Base-by-base conservation (phyloP, 2,797 vertebrate species). In the Anguilla pacifica region DNA sequence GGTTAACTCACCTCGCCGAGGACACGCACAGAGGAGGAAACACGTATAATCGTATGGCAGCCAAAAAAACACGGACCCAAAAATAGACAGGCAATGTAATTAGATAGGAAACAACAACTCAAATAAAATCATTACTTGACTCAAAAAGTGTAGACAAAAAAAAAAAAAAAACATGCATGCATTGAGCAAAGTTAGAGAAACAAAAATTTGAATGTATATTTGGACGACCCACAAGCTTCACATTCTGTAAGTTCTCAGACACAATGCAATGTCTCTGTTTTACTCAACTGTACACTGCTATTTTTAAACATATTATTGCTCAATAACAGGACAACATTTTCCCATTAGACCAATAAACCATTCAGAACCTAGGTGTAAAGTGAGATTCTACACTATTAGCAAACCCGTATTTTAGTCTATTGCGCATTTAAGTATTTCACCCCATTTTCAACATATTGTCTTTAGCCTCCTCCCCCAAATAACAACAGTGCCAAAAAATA, bases 1-100 rank as follows among this genome's bases (percentile, higher is more conserved):
- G 93, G 94, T 95, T 95, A 95, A 95, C 92, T 92, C 91, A 90
- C 93, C 91, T 91, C 92, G 90, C 90, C 90, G 90, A 89, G 90
- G 89, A 91, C 89, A 89, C 86, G 35, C 91, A 93, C 89, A 91
- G 92, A 86, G 82, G 39, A 77, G 49, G 46, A 86, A 43, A 49
- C 11, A 46, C 90, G 87, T 91, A 92, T 91, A 59, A 87, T 87
- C 11, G 7, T 85, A 91, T 90, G 86, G 85, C 86, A 84, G 85
- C 49, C 74, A 39, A 86, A 67, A 84, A 82, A 83, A 43, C 51
- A 64, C 53, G 83, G 86, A 61, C 59, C 53, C 82, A 86, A 88
- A 85, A 91, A 93, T 87, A 74, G 90, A 89, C 89, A 88, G 87
- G 90, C 81, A 79, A 85, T 85, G 55, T 17, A 84, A 31, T 79